Conservation (phyloP, 2,113 vertebrate genomes). For the Blennius ocellaris region DNA sequence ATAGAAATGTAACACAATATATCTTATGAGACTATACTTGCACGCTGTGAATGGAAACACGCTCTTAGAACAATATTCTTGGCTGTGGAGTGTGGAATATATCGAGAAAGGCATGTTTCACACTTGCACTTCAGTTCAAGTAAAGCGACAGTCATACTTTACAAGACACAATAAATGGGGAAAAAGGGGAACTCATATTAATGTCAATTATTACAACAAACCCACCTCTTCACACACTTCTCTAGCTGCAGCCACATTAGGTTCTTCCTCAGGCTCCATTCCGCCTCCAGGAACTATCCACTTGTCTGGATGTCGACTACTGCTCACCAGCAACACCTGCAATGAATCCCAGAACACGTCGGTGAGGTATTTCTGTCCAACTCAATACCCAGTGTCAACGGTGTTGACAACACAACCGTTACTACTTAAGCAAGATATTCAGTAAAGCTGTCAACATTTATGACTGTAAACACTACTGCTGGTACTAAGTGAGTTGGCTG, state of each 20-base stretch:
- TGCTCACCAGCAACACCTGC: slow-evolving; percentile 97
- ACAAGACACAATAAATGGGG: too few species aligned
- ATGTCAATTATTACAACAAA: neutral
- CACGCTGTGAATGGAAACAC: slow-evolving; percentile 34
- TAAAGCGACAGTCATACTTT: neutral
- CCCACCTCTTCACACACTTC: slow-evolving; percentile 97
- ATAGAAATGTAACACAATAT: slow-evolving; percentile 67
- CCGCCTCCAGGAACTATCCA: slow-evolving; percentile 99
- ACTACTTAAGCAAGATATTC: neutral
- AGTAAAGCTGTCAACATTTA: neutral
- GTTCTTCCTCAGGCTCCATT: slow-evolving; percentile 98
- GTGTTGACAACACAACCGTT: slow-evolving; percentile 6
- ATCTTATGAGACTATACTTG: slow-evolving; percentile 22
- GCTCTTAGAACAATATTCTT: slow-evolving; percentile 63
- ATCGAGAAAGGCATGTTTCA: slow-evolving; percentile 36
- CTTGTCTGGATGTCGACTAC: slow-evolving; percentile 96
- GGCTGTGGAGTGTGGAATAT: slow-evolving; percentile 15
- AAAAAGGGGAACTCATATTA: neutral
- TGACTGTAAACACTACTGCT: neutral
- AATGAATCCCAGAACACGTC: slow-evolving; percentile 15
- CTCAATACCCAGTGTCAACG: neutral
- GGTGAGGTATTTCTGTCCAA: neutral
- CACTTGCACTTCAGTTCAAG: neutral
- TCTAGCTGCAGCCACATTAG: slow-evolving; percentile 90
- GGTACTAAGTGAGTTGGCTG: neutral